Evolutionary conservation across 2,113 vertebrate genomes (phyloP), one percentile per base, ranked within the genome.

Genomic region (Gambusia holbrooki): DNA sequence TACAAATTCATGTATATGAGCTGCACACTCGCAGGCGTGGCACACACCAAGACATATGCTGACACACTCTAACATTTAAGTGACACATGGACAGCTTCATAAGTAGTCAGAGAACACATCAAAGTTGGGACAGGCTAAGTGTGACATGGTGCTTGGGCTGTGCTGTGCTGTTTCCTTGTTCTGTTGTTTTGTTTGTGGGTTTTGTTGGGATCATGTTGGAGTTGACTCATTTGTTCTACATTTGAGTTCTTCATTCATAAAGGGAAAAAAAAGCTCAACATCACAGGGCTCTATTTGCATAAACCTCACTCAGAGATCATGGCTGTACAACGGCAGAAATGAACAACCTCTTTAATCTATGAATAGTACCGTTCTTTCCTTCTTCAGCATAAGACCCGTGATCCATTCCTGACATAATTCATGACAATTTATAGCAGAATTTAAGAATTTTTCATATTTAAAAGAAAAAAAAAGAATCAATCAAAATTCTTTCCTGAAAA

Each of bases 1-100:
- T 25, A 51, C 42, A 48, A 42, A 84, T 62, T 25, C 30, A 81
- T 70, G 37, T n/a, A 74, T 73, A 84, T 51, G 73, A 64, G 75
- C 65, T 71, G 70, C 69, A 62, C 54, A 58, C 72, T 82, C 32
- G 61, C 73, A 86, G 68, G 71, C 58, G 0, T 62, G 63, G 30
- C 42, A 54, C 51, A 84, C 80, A 83, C 69, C 76, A 45, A 81
- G 45, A 37, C 83, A 87, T 74, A 83, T 87, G 81, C 68, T 80
- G 66, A 69, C 67, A 73, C 76, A 79, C 73, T 69, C 30, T 66
- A 68, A 85, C 83, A 81, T 65, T 71, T 74, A 71, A 48, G 68
- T 17, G 69, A 60, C 73, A 74, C 54, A 66, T 60, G 60, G 63
- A 74, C 73, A 28, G 51, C 51, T 79, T 73, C 67, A 62, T 71